These are phyloP conservation scores for Hypomesus transpacificus DNA, from an alignment of 2,113 vertebrate species.

Conservation along the genomic window DNA sequence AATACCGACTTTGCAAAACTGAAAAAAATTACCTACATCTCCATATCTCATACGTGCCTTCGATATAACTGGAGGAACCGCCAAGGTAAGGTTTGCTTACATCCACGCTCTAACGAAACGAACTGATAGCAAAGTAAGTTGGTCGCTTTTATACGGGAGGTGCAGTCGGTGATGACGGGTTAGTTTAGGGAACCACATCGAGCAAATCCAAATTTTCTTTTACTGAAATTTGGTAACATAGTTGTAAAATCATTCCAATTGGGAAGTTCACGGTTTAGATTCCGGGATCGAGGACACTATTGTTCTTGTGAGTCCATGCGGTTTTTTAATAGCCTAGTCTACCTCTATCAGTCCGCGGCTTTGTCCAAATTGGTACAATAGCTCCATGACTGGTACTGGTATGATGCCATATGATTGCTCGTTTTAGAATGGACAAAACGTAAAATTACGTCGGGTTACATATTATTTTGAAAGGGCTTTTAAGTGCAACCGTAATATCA, in stretches of 20 bases:
- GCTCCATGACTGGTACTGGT: no score
- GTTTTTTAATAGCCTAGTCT: neutral
- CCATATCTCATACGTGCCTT: neutral
- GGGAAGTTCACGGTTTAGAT: neutral
- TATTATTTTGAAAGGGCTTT: no score
- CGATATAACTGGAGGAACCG: neutral
- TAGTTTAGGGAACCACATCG: neutral
- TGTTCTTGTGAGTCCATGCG: constrained; percentile 3
- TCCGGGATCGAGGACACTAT: neutral
- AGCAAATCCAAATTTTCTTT: neutral
- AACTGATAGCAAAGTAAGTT: constrained; percentile 8
- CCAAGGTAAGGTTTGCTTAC: neutral
- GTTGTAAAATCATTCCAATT: neutral
- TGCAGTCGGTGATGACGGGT: constrained; percentile 6
- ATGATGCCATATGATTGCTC: no score
- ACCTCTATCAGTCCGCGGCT: neutral
- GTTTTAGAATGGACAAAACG: no score
- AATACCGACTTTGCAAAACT: no score
- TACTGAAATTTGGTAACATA: neutral
- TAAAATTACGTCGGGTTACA: no score
- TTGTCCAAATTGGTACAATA: neutral
- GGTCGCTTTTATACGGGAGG: constrained; percentile 1
- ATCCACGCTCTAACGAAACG: neutral
- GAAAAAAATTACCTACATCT: neutral
- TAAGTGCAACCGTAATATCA: no score